Base-by-base conservation (phyloP, 2,888 invertebrate genomes). In the Sesamia inferens region DNA sequence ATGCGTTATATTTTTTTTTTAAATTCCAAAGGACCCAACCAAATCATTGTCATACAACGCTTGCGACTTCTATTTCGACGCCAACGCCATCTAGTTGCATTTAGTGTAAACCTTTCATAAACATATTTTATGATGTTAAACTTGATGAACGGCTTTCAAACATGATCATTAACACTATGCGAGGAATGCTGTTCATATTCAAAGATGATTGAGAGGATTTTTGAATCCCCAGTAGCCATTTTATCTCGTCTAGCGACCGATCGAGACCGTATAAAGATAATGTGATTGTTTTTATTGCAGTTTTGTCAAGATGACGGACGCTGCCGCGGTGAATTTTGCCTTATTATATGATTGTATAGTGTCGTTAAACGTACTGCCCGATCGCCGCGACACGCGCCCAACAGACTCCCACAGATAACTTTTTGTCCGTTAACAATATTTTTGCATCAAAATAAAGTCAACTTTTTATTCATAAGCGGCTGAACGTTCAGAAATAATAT, bases 381-480 rank as follows among this genome's bases (percentile, higher is more conserved):
- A 62, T 73, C 63, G 75, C 68, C 73, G 68, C 67, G 71, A 79
- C 88, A 86, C 86, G 85, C 78, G 83, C 75, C 82, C 81, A 83
- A 84, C 86, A 71, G 87, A 86, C 89, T 80, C 86, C 78, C 77
- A 65, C 81, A 86, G 86, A 86, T 86, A 83, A 87, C 87, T 93
- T 94, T 93, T 92, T 93, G 92, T 85, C 88, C 76, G 85, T 90
- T 82, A 83, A 90, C 92, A 92, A 94, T 94, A 95, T 92, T 93
- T 95, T 95, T 93, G 94, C 95, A 95, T 94, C 92, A 89, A 93
- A 90, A 94, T 95, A 95, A 93, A 93, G 91, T 88, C 91, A 88
- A 89, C 90, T 93, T 94, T 94, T 95, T 94, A 95, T 95, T 93
- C 93, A 93, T 93, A 95, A 94, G 92, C 92, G 91, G 88, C 90